phyloP scores from a whole-genome alignment of 2,797 vertebrate species.

The Epinephelus awoara region DNA sequence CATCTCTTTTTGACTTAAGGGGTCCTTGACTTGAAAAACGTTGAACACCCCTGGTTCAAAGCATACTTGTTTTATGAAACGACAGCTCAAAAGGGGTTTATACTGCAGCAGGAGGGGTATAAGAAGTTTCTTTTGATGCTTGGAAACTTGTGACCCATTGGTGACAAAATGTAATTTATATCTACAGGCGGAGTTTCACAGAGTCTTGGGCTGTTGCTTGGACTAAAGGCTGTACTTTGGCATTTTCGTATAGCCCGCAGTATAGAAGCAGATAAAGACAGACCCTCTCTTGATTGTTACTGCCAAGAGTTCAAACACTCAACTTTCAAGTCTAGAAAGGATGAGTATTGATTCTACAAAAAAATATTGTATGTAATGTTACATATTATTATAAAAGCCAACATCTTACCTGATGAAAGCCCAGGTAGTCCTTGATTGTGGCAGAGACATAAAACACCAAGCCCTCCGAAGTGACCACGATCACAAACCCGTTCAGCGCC shows the following conservation, averaged over 20 bases:
- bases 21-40: no score
- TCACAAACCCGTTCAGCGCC: slow-evolving; percentile 88
- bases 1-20: no score
- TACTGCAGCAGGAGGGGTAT: no score
- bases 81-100: neutral
- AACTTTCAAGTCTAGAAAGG: neutral
- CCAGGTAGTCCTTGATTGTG: slow-evolving; percentile 89
- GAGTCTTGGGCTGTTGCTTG: no score
- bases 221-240: no score
- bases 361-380: neutral
- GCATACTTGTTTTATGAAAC: neutral
- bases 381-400: neutral
- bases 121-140: no score
- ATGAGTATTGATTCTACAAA: neutral
- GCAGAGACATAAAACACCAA: slow-evolving; percentile 87
- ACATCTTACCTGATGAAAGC: slow-evolving; percentile 88
- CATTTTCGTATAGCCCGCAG: no score
- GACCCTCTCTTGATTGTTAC: no score
- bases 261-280: no score
- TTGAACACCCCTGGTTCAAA: neutral
- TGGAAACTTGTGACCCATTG: no score
- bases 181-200: no score
- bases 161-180: no score
- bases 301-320: neutral
- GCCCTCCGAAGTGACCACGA: slow-evolving; percentile 87